Conservation (phyloP, 2,113 vertebrate genomes). For the Zapus hudsonius region DNA sequence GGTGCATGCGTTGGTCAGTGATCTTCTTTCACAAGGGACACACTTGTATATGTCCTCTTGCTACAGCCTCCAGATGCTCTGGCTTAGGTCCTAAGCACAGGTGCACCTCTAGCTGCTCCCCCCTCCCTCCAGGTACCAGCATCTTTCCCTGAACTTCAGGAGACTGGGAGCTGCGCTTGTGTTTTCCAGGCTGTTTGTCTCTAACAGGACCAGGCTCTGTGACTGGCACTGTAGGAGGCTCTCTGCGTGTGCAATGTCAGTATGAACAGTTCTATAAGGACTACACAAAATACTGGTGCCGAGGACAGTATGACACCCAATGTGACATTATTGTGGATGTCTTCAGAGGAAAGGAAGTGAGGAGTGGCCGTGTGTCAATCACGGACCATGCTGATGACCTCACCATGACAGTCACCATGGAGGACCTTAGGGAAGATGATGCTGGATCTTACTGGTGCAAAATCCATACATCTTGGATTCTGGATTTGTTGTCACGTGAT, state of each 20-base stretch:
- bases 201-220: constrained; percentile 25
- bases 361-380: constrained; percentile 40
- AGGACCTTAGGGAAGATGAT: not conserved
- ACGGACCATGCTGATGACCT: not conserved
- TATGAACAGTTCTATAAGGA: not conserved
- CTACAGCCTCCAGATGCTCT: not conserved
- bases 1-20: not conserved
- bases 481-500: not conserved
- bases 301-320: rapidly evolving
- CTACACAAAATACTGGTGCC: constrained; percentile 73
- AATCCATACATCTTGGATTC: not conserved
- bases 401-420: constrained; percentile 59
- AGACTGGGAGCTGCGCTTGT: not conserved
- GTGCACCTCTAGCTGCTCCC: not conserved
- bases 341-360: rapidly evolving
- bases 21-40: not conserved
- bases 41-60: not conserved
- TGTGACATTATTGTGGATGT: constrained; percentile 48
- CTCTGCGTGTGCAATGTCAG: constrained; percentile 38
- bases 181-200: constrained; percentile 66
- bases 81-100: not conserved
- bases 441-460: constrained; percentile 65
- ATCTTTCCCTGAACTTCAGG: not conserved
- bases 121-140: rapidly evolving
- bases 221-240: not conserved